These are phyloP conservation scores for Eulemur macaco DNA, from an alignment of 2,113 vertebrate species.

Conservation along the genomic window DNA sequence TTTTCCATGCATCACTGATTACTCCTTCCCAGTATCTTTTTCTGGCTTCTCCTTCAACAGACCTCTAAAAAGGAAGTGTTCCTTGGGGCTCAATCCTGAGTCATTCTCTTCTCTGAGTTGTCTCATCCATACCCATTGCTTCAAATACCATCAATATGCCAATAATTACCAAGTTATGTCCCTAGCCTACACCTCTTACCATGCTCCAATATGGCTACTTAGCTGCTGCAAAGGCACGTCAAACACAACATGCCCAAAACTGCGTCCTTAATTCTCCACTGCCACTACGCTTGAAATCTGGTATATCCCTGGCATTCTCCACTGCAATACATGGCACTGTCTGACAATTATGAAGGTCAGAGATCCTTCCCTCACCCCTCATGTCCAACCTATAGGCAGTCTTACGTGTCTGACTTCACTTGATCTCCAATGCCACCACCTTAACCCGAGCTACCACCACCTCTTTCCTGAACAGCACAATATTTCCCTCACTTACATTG, in stretches of 20 bases:
- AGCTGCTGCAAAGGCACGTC: not conserved
- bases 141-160: not conserved
- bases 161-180: not conserved
- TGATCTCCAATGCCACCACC: not conserved
- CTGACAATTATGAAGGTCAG: not conserved
- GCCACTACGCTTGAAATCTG: not conserved
- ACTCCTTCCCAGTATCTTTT: not conserved
- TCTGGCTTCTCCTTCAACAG: not conserved
- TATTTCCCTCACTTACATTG: not conserved
- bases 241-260: not conserved
- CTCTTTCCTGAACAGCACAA: not conserved
- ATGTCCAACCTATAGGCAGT: not conserved
- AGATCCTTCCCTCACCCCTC: not conserved
- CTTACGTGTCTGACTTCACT: not conserved
- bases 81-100: not conserved
- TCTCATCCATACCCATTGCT: not conserved
- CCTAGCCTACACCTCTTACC: not conserved
- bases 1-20: not conserved
- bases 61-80: not conserved
- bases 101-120: not conserved
- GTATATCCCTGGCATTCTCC: not conserved
- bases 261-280: not conserved
- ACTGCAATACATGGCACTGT: not conserved
- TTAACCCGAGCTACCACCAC: not conserved
- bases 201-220: not conserved